Percentiles rank a stretch among this genome's conserved stretches.
Conservation (phyloP, 2,888 invertebrate species). For the Drosophila rellima region DNA sequence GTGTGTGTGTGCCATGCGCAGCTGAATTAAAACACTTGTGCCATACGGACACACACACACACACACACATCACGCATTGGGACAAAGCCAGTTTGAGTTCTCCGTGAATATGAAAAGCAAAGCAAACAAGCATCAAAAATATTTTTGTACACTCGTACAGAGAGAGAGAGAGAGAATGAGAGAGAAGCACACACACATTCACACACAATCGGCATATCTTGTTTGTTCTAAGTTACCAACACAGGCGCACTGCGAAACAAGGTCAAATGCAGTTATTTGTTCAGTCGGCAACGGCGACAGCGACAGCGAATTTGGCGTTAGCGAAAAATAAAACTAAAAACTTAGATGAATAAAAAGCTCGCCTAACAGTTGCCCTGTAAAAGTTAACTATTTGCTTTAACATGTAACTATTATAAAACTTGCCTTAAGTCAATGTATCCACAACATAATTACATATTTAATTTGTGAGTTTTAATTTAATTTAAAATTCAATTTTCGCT, state of each 20-base stretch:
- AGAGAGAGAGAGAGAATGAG: neutral
- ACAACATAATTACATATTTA: neutral
- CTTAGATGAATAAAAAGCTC: neutral
- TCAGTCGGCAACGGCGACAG: constrained; percentile 38
- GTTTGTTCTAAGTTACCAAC: constrained; percentile 75
- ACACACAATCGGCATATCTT: constrained; percentile 62
- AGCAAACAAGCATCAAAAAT: constrained; percentile 69
- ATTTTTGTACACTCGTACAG: constrained; percentile 30
- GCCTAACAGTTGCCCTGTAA: constrained; percentile 24
- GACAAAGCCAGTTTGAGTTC: constrained; percentile 45
- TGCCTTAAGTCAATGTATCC: neutral
- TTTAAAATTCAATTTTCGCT: no score
- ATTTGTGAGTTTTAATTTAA: no score
- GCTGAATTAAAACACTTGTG: constrained; percentile 70
- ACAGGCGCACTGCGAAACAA: constrained; percentile 69
- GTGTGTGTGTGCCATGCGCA: constrained; percentile 47
- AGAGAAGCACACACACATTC: constrained; percentile 29
- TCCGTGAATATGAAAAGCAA: constrained; percentile 64
- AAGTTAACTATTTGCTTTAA: neutral
- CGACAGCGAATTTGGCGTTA: constrained; percentile 40
- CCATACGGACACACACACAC: constrained; percentile 37
- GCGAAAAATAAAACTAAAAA: constrained; percentile 39
- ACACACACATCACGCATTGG: constrained; percentile 3
- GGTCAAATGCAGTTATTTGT: constrained; percentile 82
- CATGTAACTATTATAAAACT: neutral